Base-by-base conservation (phyloP, 37 sponge, comb jelly and placozoan genomes). In the Dysidea cf. avara region DNA sequence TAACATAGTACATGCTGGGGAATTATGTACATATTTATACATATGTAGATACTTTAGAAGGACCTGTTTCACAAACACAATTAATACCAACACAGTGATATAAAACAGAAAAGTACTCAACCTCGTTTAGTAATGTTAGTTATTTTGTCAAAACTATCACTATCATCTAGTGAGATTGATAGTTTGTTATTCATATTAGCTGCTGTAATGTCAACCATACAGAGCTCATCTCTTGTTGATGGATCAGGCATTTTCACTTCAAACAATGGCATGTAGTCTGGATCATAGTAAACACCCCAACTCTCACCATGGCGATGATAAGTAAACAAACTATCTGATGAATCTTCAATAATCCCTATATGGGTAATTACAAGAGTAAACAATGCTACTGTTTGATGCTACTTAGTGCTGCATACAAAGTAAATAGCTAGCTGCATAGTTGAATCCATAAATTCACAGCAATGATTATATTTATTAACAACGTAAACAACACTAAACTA, bases 201-300 rank as follows among this genome's bases (percentile, higher is more conserved):
- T 25, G 75, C 70, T 18, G 86, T 80, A 53, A 86, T 72, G 51
- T 86, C 86, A 86, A 53, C 79, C 63, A 68, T 51, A 68, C 86
- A 86, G 21, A 79, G 66, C 0, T 11, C 18, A 38, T 79, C 75
- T 40, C 61, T 40, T 22, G 38, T 37, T 5, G 12, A 55, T n/a
- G 75, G 64, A 74, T 66, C 39, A 16, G 61, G 30, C 46, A 86
- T 79, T 18, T 18, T 68, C 48, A 80, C 62, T 33, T n/a, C 46
- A 73, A 68, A 86, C 5, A 79, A 22, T 2, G 80, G 86, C 53
- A 58, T 38, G 38, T 69, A 86, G 1, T 14, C 21, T 22, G 86
- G 86, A 35, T 65, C 61, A 46, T 73, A 68, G 56, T 74, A 86
- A 2, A 22, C 46, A 26, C 1, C 4, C 69, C 74, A 86, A 28